Conservation (phyloP, 2,797 vertebrate genomes). For the Rhinoraja longicauda region DNA sequence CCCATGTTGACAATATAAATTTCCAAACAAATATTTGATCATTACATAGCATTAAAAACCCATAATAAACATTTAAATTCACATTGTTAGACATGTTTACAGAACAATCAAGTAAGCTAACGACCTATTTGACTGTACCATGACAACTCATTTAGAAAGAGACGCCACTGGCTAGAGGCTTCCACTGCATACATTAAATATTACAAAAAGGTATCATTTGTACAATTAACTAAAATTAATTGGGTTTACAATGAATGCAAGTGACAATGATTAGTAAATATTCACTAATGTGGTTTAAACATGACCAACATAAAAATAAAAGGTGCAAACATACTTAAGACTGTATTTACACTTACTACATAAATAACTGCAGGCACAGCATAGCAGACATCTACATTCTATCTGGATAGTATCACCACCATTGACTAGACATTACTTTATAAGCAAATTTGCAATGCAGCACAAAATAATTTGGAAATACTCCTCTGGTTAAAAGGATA, state of each 20-base stretch:
- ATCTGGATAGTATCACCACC: neutral
- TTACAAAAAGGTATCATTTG: conserved; percentile 14
- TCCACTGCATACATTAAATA: conserved; percentile 18
- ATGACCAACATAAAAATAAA: neutral
- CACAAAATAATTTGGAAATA: conserved; percentile 6
- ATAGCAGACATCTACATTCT: neutral
- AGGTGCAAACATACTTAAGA: conserved; percentile 2
- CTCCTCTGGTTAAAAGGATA: neutral
- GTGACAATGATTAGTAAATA: conserved; percentile 20
- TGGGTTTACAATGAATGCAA: conserved; percentile 15
- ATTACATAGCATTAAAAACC: conserved; percentile 37
- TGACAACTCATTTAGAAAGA: neutral
- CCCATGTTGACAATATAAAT: conserved; percentile 39
- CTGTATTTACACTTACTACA: neutral
- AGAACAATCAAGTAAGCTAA: conserved; percentile 20
- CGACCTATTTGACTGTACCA: conserved; percentile 23
- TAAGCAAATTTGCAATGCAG: conserved; percentile 16
- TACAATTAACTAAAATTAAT: neutral
- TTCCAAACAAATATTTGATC: conserved; percentile 37
- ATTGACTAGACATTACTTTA: neutral
- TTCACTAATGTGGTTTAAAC: conserved; percentile 11
- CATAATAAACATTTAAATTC: conserved; percentile 35
- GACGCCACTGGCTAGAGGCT: conserved; percentile 10
- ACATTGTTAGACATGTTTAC: conserved; percentile 35
- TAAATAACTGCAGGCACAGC: conserved; percentile 21